Conservation (phyloP, 2,113 vertebrate species). For the Okapia johnstoni region DNA sequence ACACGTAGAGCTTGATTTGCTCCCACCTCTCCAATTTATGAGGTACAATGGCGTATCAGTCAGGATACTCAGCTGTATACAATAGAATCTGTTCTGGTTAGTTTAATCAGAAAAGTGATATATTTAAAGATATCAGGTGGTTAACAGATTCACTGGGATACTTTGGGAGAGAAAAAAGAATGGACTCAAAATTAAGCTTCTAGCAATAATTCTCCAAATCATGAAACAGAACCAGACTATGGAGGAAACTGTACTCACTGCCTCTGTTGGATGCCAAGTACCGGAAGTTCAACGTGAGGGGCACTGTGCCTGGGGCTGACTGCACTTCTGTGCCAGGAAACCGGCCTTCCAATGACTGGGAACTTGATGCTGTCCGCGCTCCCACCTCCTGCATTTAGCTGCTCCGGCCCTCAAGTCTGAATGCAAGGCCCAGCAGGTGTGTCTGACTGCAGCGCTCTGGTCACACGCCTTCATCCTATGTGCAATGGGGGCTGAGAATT, state of each 20-base stretch:
- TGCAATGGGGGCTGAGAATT: not conserved
- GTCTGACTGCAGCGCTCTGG: not conserved
- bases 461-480: not conserved
- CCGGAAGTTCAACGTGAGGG: not conserved
- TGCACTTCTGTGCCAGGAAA: not conserved
- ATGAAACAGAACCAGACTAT: not conserved
- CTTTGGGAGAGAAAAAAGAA: not conserved
- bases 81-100: not conserved
- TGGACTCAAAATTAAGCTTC: not conserved
- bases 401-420: not conserved
- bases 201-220: not conserved
- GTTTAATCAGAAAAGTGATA: not conserved
- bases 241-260: not conserved
- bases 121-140: not conserved
- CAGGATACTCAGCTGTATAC: not conserved
- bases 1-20: not conserved
- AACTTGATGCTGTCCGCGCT: too few species aligned
- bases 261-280: not conserved
- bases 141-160: not conserved
- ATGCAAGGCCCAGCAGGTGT: not conserved
- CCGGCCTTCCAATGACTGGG: not conserved
- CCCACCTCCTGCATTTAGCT: not conserved
- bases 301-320: rapidly evolving
- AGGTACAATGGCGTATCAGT: not conserved
- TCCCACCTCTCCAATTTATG: not conserved